A percentile compares a stretch with the other conserved stretches of the same genome.
Conservation (phyloP, 2,888 invertebrate species). For the Chirona hameri region DNA sequence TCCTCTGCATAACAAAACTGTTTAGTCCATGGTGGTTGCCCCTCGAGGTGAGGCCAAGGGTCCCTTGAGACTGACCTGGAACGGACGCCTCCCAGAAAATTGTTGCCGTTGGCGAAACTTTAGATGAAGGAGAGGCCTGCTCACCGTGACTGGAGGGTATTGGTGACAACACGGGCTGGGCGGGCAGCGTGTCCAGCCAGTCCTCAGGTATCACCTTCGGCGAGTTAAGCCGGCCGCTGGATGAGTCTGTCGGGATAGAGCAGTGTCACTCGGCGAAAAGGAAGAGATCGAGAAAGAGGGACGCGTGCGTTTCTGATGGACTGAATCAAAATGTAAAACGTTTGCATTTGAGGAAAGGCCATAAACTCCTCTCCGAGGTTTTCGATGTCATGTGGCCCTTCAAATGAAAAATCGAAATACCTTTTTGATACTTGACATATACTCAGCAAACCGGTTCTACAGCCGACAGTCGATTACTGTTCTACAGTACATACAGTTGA, state of each 20-base stretch:
- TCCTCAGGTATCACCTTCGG: conserved; percentile 2
- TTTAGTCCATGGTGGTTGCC: too few species aligned
- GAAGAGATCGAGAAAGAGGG: too few species aligned
- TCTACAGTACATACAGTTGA: not conserved
- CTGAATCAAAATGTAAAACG: too few species aligned
- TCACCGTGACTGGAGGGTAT: not conserved
- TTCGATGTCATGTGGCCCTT: too few species aligned
- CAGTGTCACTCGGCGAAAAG: not conserved
- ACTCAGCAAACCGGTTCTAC: not conserved
- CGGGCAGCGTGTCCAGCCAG: conserved; percentile 7
- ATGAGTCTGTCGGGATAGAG: not conserved
- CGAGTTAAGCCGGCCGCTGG: conserved; percentile 2
- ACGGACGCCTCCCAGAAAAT: not conserved
- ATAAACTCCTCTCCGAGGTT: too few species aligned
- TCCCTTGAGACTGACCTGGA: too few species aligned
- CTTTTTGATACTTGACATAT: not conserved
- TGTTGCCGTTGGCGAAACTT: not conserved
- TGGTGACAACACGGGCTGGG: not conserved
- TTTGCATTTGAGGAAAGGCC: too few species aligned
- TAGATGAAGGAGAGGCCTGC: not conserved
- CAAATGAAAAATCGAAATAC: not conserved
- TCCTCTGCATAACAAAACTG: not conserved
- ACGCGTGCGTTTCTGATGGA: too few species aligned
- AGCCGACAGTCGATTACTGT: not conserved
- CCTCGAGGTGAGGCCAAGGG: too few species aligned